Evolutionary conservation across 2,888 invertebrate species (phyloP), one percentile per base, ranked within the genome.

Genomic region (Melinaea menophilus): DNA sequence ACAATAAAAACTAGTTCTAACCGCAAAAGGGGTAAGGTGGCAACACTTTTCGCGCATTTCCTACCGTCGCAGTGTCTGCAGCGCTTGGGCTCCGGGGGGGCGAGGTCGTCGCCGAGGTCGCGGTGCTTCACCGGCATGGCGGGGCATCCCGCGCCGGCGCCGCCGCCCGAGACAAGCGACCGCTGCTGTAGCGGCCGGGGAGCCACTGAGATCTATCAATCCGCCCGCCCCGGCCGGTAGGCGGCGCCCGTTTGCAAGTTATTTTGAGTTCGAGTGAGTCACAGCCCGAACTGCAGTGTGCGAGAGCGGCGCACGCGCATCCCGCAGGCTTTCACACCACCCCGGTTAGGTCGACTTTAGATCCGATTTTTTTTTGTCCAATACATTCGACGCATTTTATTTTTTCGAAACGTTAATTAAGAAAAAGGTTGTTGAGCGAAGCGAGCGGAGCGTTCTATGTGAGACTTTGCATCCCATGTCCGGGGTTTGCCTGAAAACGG

Each of bases 21-120:
- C 22, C 22, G 22, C 22, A 22, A 22, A 22, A 22, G 22, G 22
- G 22, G 22, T 22, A 22, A 22, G 31, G 5, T 55, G 9, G 13
- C 7, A 35, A 57, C 37, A 41, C 5, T 35, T 22, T 35, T 56
- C 57, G 51, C 13, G 22, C 22, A 65, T 72, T 82, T 79, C 82
- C 81, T 94, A 96, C 96, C 96, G 95, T 96, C 95, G 95, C 96
- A 96, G 92, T 95, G 95, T 93, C 95, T 95, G 95, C 96, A 96
- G 94, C 96, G 95, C 92, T 96, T 96, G 91, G 95, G 95, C 93
- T 95, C 94, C 92, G 95, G 95, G 79, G 88, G 85, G 81, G 90
- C 90, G 88, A 88, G 84, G 82, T 90, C 90, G 84, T 91, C 91
- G 86, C 90, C 88, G 87, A 88, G 88, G 84, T 89, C 89, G 88